Evolutionary conservation across 2,797 vertebrate species (phyloP).

Genomic region (Sphenodon punctatus): DNA sequence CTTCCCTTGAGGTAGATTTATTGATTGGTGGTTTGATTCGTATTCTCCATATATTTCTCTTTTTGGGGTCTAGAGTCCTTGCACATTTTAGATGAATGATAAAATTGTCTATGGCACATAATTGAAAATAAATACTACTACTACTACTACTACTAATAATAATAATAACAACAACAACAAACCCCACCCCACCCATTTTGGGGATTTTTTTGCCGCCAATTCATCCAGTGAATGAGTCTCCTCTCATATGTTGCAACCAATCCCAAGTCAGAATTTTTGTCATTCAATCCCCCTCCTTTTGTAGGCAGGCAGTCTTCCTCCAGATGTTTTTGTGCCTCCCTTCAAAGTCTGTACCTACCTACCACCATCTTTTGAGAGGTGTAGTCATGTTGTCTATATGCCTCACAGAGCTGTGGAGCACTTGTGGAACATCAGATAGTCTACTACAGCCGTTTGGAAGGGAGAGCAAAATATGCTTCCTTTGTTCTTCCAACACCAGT

Average conservation of each 20-base stretch:
- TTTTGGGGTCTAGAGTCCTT: background rate
- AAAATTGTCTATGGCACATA: background rate
- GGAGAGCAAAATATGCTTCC: background rate
- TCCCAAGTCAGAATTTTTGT: background rate
- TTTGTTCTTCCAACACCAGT: background rate
- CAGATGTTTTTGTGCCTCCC: background rate
- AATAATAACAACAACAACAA: background rate
- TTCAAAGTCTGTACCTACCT: conserved; percentile 23
- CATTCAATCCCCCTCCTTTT: background rate
- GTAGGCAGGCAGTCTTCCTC: background rate
- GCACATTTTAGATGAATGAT: background rate
- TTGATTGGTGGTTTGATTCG: background rate
- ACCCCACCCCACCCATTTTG: no score
- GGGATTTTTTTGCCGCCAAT: no score
- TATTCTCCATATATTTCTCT: background rate
- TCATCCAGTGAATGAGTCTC: no score
- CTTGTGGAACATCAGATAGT: background rate
- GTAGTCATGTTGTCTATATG: background rate
- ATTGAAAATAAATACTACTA: background rate
- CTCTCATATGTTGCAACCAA: background rate
- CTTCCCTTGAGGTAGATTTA: background rate
- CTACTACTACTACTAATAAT: no score
- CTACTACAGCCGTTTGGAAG: background rate
- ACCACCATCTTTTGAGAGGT: background rate
- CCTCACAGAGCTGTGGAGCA: conserved; percentile 8